These are phyloP conservation scores for Cygnus buccinator DNA, from an alignment of 2,113 vertebrate genomes.

Conservation along the genomic window DNA sequence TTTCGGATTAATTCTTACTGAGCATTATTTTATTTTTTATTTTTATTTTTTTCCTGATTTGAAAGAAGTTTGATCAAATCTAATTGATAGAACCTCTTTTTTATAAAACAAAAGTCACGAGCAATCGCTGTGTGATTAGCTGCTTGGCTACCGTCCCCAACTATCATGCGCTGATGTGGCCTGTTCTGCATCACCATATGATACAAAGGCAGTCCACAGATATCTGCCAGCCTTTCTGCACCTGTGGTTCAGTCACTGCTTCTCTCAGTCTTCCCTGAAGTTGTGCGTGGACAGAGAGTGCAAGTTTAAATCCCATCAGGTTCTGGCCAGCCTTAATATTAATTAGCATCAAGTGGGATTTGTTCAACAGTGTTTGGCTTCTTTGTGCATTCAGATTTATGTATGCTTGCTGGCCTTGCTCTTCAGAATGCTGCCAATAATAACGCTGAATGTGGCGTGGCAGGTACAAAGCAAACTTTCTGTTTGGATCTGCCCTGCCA, in stretches of 20 bases:
- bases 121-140: neutral
- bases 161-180: accelerated
- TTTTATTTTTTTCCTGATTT: neutral
- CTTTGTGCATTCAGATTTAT: neutral
- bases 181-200: neutral
- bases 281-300: neutral
- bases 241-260: neutral
- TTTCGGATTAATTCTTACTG: neutral
- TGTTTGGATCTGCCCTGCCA: neutral
- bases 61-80: slow-evolving; percentile 5
- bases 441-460: neutral
- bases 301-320: neutral
- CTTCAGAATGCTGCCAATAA: neutral
- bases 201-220: neutral
- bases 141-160: neutral
- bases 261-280: slow-evolving; percentile 34
- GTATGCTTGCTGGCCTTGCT: slow-evolving; percentile 2
- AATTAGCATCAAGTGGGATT: neutral
- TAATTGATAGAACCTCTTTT: neutral
- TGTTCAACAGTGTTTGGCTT: slow-evolving; percentile 8
- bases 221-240: slow-evolving; percentile 3
- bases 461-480: neutral
- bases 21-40: neutral
- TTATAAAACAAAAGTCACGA: neutral
- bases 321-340: slow-evolving; percentile 25